Conservation (phyloP, 1,140 invertebrate species). For the Grapholita molesta region DNA sequence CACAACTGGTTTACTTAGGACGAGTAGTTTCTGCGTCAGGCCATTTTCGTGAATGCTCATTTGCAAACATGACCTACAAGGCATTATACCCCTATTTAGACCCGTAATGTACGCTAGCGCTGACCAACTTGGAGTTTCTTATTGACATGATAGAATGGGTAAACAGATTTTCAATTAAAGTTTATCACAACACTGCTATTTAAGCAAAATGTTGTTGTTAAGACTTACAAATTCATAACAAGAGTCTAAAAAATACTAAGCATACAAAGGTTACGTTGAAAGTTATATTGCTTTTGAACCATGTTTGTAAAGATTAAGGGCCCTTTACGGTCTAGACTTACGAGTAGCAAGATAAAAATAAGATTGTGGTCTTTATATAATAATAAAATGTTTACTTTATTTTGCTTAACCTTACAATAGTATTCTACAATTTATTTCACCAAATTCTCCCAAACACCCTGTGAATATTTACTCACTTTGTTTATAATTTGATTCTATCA, state of each 20-base stretch:
- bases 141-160: not conserved
- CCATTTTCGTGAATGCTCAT: slow-evolving; percentile 24
- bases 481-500: not conserved
- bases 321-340: no score
- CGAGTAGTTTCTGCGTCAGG: slow-evolving; percentile 23
- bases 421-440: not conserved
- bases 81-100: not conserved
- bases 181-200: not conserved
- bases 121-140: not conserved
- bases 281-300: not conserved
- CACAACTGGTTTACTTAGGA: slow-evolving; percentile 26
- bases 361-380: no score
- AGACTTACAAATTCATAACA: not conserved
- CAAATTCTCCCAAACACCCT: not conserved
- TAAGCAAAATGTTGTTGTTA: not conserved
- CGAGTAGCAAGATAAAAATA: no score
- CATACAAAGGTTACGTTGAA: not conserved
- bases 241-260: not conserved
- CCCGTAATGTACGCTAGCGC: not conserved
- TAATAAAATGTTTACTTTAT: no score
- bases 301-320: no score
- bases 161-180: not conserved
- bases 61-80: slow-evolving; percentile 16
- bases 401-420: no score
- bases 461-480: not conserved